Percentiles rank a stretch among this genome's conserved stretches.
Evolutionary conservation across 2,113 vertebrate species (phyloP).

Genomic region (Peromyscus californicus): DNA sequence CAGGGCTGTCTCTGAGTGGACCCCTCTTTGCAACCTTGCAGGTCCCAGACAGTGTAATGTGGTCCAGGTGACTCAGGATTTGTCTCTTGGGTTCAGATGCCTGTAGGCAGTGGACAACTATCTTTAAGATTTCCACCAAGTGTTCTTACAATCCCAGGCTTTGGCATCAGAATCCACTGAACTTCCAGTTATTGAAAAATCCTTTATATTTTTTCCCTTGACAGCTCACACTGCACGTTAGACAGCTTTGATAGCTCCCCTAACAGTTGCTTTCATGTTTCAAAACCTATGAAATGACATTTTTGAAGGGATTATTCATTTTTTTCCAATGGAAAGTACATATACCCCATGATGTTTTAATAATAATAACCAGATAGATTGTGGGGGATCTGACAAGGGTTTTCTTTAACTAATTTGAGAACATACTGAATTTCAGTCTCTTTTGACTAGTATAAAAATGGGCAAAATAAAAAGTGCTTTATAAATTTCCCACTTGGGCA

Average conservation of each 20-base stretch:
- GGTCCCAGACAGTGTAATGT: constrained; percentile 31
- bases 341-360: constrained; percentile 70
- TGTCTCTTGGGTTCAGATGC: constrained; percentile 22
- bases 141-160: neutral
- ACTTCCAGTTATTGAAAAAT: constrained; percentile 63
- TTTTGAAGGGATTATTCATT: constrained; percentile 79
- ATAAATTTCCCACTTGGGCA: constrained; percentile 78
- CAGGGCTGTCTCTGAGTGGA: neutral
- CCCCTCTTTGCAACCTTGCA: neutral
- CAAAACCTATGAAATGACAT: constrained; percentile 70
- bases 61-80: constrained; percentile 45
- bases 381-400: constrained; percentile 66
- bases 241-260: constrained; percentile 69
- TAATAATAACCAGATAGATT: constrained; percentile 86
- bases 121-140: constrained; percentile 66
- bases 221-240: neutral
- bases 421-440: constrained; percentile 82
- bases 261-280: constrained; percentile 71
- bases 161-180: constrained; percentile 61
- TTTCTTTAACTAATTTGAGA: constrained; percentile 79
- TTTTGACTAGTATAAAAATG: constrained; percentile 81
- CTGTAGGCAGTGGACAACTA: neutral
- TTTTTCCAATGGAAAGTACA: constrained; percentile 70
- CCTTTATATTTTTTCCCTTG: constrained; percentile 56
- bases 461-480: constrained; percentile 74